A percentile compares a stretch with the other conserved stretches of the same genome.
phyloP scores from a whole-genome alignment of 2,113 vertebrate genomes.

The Cichladusa arquata region DNA sequence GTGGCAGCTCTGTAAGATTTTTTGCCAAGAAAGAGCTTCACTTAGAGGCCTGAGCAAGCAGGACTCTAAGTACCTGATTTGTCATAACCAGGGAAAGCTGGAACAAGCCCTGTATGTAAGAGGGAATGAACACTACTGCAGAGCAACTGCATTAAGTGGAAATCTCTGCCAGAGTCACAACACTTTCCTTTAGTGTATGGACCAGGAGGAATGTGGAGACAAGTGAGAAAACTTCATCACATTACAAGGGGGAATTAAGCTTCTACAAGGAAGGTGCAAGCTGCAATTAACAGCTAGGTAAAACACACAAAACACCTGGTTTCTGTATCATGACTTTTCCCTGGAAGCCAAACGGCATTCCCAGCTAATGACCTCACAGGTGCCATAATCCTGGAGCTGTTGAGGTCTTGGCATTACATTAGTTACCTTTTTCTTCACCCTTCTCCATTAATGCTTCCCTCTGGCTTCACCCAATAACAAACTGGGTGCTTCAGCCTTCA shows the following conservation, averaged over 20 bases:
- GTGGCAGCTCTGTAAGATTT: neutral
- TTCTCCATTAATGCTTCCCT: neutral
- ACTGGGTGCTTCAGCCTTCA: neutral
- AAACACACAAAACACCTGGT: neutral
- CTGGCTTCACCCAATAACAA: neutral
- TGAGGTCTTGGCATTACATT: neutral
- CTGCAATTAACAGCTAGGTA: slow-evolving; percentile 9
- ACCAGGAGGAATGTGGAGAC: neutral
- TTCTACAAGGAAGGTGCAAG: neutral
- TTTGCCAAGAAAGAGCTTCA: neutral
- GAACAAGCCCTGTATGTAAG: neutral
- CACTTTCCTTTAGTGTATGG: neutral
- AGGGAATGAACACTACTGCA: neutral
- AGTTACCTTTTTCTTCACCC: neutral
- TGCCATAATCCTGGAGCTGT: neutral
- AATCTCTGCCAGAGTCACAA: neutral
- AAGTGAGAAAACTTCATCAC: neutral
- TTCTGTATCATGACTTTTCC: neutral
- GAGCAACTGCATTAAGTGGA: neutral
- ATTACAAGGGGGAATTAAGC: neutral
- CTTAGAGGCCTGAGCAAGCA: neutral
- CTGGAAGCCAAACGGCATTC: slow-evolving; percentile 1
- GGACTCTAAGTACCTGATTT: neutral
- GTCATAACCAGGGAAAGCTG: neutral
- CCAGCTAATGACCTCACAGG: slow-evolving; percentile 24